Evolutionary conservation across 2,888 invertebrate genomes (phyloP).

Genomic region (Sericinus montela): DNA sequence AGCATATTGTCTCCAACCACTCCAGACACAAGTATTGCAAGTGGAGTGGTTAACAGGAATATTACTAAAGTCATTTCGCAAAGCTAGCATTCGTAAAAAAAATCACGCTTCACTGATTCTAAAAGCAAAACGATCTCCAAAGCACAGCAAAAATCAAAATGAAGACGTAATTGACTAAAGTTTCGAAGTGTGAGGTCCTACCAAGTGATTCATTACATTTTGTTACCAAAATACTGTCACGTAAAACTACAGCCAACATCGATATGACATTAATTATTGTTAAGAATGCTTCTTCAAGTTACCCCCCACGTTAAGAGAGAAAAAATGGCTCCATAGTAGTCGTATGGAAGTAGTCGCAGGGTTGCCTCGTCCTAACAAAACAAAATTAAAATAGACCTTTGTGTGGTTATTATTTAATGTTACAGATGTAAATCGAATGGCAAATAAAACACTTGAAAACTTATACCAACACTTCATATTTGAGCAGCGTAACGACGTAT

Average conservation of each 20-base stretch:
- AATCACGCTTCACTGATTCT: not conserved
- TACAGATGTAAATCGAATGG: too few species aligned
- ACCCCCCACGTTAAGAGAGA: slow-evolving; percentile 61
- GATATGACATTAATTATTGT: slow-evolving; percentile 67
- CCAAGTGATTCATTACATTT: slow-evolving; percentile 63
- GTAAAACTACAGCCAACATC: slow-evolving; percentile 59
- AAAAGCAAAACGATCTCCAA: not conserved
- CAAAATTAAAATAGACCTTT: slow-evolving; percentile 26
- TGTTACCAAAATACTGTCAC: slow-evolving; percentile 73
- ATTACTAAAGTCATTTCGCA: too few species aligned
- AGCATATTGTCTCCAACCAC: too few species aligned
- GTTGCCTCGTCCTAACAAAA: slow-evolving; percentile 61
- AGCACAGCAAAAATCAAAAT: slow-evolving; percentile 11
- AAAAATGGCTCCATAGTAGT: slow-evolving; percentile 56
- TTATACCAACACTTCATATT: too few species aligned
- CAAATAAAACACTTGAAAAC: too few species aligned
- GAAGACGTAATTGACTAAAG: slow-evolving; percentile 50
- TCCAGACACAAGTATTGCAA: too few species aligned
- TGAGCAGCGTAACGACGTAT: too few species aligned
- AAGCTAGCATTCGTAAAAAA: too few species aligned
- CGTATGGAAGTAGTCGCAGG: slow-evolving; percentile 26
- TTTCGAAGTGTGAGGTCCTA: slow-evolving; percentile 68
- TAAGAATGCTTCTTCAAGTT: slow-evolving; percentile 57
- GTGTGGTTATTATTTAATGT: too few species aligned
- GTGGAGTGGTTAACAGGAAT: too few species aligned